Percentiles rank a stretch among this genome's conserved stretches.
Evolutionary conservation across 2,113 vertebrate genomes (phyloP).

Genomic region (Protobothrops mucrosquamatus): DNA sequence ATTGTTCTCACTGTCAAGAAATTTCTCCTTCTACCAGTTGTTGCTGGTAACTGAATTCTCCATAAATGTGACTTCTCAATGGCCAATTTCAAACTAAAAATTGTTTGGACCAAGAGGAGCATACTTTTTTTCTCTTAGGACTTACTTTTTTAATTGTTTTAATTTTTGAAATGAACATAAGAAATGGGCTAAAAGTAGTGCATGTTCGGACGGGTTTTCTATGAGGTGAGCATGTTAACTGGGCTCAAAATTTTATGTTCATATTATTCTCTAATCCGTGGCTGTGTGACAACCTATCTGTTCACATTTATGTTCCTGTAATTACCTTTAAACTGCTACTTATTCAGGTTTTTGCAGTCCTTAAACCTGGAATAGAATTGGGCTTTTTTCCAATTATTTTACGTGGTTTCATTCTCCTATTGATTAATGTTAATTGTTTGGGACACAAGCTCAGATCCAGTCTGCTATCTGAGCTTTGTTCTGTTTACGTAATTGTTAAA

Average conservation of each 20-base stretch:
- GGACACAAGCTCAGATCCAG: background rate
- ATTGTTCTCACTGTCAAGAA: too few species aligned
- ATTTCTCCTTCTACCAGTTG: too few species aligned
- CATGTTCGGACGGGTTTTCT: background rate
- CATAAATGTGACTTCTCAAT: background rate
- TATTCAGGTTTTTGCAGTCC: background rate
- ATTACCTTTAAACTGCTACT: background rate
- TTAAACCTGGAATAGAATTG: background rate
- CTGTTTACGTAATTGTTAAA: background rate
- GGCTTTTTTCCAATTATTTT: background rate
- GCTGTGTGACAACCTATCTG: background rate
- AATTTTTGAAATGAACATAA: background rate
- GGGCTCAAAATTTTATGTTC: background rate
- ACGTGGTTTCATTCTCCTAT: background rate
- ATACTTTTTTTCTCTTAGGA: accelerated
- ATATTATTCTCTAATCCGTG: background rate
- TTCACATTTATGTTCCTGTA: background rate
- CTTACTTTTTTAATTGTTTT: accelerated
- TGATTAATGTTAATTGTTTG: background rate
- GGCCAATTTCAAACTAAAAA: background rate
- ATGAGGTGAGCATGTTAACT: background rate
- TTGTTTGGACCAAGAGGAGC: too few species aligned
- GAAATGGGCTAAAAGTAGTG: background rate
- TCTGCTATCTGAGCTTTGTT: background rate
- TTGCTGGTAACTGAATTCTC: too few species aligned